Evolutionary conservation across 2,797 vertebrate genomes (phyloP).

Genomic region (Rhabdophis nuchalis): DNA sequence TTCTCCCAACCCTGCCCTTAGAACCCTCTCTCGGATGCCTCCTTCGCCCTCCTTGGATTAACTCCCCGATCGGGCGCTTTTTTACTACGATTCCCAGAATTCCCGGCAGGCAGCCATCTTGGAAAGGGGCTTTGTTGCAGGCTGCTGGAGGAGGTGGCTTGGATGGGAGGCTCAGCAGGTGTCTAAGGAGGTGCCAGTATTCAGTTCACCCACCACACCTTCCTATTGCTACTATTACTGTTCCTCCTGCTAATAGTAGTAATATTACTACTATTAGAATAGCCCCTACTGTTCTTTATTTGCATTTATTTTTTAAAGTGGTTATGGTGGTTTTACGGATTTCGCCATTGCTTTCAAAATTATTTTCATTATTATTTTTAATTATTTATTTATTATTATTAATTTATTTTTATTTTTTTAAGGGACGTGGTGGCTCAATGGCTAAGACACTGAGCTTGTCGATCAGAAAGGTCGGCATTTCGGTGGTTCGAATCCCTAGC

Average conservation of each 20-base stretch:
- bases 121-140: not conserved
- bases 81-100: not conserved
- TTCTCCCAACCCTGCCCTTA: not conserved
- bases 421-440: no score
- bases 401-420: no score
- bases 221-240: not conserved
- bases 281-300: not conserved
- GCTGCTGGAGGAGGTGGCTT: not conserved
- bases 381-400: no score
- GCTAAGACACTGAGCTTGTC: no score
- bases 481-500: no score
- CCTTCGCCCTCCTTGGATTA: not conserved
- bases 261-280: not conserved
- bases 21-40: not conserved
- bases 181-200: not conserved
- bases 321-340: not conserved
- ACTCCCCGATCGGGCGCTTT: not conserved
- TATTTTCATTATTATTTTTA: not conserved
- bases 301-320: not conserved
- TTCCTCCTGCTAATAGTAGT: not conserved
- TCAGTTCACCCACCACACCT: not conserved
- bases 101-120: not conserved
- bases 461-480: no score
- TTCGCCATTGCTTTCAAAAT: not conserved
- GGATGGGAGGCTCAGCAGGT: not conserved